Evolutionary conservation across 1,140 invertebrate species (phyloP).

Genomic region (Apis cerana): DNA sequence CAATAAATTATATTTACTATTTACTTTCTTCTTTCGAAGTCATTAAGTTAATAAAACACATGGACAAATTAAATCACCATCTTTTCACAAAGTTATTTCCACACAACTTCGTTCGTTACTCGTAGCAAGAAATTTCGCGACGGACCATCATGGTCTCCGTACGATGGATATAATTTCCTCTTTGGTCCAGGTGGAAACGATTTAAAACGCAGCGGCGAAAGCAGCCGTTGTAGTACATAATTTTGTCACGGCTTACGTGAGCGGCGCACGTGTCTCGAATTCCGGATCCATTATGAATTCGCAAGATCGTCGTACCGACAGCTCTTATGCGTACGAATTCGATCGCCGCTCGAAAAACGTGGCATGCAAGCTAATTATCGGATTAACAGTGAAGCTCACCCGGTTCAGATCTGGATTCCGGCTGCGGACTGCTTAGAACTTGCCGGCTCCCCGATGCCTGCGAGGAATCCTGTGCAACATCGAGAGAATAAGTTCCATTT

Average conservation of each 20-base stretch:
- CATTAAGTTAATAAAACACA: too few relatives aligned
- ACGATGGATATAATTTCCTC: constrained; percentile 20
- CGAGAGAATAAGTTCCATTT: constrained; percentile 28
- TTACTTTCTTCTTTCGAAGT: too few relatives aligned
- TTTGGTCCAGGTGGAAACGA: neutral
- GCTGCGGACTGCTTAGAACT: constrained; percentile 42
- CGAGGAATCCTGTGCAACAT: constrained; percentile 43
- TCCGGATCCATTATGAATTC: constrained; percentile 54
- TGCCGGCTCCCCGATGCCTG: constrained; percentile 14
- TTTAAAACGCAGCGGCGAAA: constrained; percentile 40
- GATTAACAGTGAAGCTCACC: constrained; percentile 56
- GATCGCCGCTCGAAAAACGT: constrained; percentile 54
- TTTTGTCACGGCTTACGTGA: constrained; percentile 63
- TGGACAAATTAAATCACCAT: too few relatives aligned
- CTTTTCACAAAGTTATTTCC: neutral
- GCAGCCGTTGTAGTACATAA: constrained; percentile 53
- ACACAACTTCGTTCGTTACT: neutral
- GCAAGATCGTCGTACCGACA: constrained; percentile 34
- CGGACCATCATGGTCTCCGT: neutral
- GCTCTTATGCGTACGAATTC: constrained; percentile 49
- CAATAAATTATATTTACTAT: too few relatives aligned
- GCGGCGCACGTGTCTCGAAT: constrained; percentile 52
- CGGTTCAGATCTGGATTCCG: constrained; percentile 46
- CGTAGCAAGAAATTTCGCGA: neutral
- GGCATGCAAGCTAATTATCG: constrained; percentile 54